phyloP scores from a whole-genome alignment of 2,888 invertebrate species.

The Sphaeridia pumilis region DNA sequence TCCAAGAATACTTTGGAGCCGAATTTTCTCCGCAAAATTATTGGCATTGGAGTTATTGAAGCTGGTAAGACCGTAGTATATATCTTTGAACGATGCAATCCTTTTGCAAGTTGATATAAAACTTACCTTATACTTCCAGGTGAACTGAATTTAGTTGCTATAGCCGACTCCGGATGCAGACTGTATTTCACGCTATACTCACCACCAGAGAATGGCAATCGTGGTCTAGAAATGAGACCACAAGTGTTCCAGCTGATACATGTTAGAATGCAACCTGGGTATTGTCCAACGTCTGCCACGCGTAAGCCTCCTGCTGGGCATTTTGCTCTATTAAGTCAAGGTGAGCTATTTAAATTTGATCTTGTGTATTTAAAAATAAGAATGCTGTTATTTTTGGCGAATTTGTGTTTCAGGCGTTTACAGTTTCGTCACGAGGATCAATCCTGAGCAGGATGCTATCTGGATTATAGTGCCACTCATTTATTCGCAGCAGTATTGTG shows the following conservation, averaged over 20 bases:
- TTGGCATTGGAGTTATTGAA: constrained; percentile 27
- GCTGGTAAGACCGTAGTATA: too few relatives aligned
- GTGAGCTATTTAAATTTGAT: background rate
- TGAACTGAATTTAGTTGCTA: constrained; percentile 69
- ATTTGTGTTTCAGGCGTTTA: constrained; percentile 49
- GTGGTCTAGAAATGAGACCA: constrained; percentile 40
- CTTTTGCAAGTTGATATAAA: too few relatives aligned
- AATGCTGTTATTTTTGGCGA: too few relatives aligned
- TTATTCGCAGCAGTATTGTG: constrained; percentile 29
- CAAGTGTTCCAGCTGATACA: constrained; percentile 63
- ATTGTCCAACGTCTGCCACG: constrained; percentile 56
- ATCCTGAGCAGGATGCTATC: constrained; percentile 60
- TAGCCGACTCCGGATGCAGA: constrained; percentile 74
- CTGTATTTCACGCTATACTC: constrained; percentile 58
- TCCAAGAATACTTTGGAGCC: constrained; percentile 56
- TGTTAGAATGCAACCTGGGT: constrained; percentile 87
- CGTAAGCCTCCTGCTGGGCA: constrained; percentile 70
- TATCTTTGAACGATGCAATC: too few relatives aligned
- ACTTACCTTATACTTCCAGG: too few relatives aligned
- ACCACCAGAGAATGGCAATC: constrained; percentile 21
- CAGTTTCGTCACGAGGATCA: constrained; percentile 53
- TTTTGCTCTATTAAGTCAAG: constrained; percentile 52
- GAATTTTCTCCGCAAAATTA: constrained; percentile 24
- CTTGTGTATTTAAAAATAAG: too few relatives aligned
- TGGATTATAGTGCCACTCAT: constrained; percentile 55